Conservation (phyloP, 2,797 vertebrate species). For the Lepus townsendii region DNA sequence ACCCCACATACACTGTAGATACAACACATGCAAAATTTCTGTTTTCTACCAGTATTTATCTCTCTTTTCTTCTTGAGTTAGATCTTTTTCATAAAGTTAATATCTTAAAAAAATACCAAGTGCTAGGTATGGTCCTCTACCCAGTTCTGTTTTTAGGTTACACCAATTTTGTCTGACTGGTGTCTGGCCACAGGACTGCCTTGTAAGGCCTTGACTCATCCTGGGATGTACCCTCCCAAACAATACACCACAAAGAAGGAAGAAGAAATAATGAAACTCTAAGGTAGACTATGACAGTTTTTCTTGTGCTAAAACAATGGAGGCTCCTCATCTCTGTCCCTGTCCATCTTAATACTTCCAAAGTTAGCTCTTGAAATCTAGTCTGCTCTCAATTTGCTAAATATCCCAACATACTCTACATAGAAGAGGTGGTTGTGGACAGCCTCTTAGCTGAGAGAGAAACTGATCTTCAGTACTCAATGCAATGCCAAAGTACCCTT, state of each 20-base stretch:
- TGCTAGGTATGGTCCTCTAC: rapidly evolving
- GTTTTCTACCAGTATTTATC: not conserved
- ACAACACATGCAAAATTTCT: not conserved
- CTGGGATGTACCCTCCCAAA: not conserved
- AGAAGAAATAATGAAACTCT: not conserved
- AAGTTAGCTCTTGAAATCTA: rapidly evolving
- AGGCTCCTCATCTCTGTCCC: not conserved
- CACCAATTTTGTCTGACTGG: not conserved
- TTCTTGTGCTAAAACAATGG: not conserved
- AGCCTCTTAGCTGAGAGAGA: not conserved
- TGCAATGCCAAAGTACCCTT: not conserved
- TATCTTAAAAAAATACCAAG: not conserved
- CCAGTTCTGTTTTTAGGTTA: not conserved
- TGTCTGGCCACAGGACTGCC: not conserved
- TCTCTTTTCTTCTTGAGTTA: not conserved
- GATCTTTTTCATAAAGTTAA: not conserved
- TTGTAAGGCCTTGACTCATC: not conserved
- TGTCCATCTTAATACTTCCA: not conserved
- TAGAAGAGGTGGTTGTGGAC: not conserved
- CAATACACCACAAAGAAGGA: not conserved
- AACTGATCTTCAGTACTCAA: not conserved
- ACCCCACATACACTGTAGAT: not conserved
- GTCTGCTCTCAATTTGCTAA: no score
- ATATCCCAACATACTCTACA: not conserved
- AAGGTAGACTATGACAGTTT: not conserved